Evolutionary conservation across 2,888 invertebrate genomes (phyloP), one percentile per base, ranked within the genome.

Genomic region (Drosophila lacicola): DNA sequence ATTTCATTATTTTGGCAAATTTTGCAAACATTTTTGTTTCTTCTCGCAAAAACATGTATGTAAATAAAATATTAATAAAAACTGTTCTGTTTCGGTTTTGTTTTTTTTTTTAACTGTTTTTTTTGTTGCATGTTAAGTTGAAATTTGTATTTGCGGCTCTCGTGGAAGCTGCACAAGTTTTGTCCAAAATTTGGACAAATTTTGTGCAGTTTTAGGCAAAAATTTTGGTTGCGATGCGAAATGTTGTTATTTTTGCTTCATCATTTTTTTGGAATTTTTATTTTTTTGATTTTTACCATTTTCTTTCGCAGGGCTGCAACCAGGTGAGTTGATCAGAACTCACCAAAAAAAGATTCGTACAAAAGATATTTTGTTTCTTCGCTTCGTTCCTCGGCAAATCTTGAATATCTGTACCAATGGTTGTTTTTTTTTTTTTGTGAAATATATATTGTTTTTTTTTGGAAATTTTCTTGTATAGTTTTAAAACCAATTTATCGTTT

Each of bases 31-130:
- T 73, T 58, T 64, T 34, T 36, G 44, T 60, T 19, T 66, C 13
- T 54, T 44, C 76, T 64, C 34, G 53, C 57, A 64, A 78, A 76
- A 76, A 74, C 75, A 56, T 66, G 66, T 29, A 2, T 70, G 64
- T 80, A 88, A 82, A 82, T 87, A 83, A 83, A 72, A 83, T 80
- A 65, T 87, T 62, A 88, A 83, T 77, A 83, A 81, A 81, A 74
- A 78, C 70, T 69, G 46, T 72, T 65, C 5, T 47, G 25, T 62
- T 70, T 51, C 10, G 37, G 29, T 21, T 47, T 57, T 25, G 39
- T 62, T 57, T 50, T 68, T 45, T 47, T 47, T 51, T 29, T 39
- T 21, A 8, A 1, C n/a, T 44, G 42, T 64, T 61, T 66, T 68
- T 57, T 50, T 58, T 53, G n/a, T 57, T 34, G 45, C 50, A 51